Conservation (phyloP, 2,797 vertebrate genomes). For the Sparidentex hasta region DNA sequence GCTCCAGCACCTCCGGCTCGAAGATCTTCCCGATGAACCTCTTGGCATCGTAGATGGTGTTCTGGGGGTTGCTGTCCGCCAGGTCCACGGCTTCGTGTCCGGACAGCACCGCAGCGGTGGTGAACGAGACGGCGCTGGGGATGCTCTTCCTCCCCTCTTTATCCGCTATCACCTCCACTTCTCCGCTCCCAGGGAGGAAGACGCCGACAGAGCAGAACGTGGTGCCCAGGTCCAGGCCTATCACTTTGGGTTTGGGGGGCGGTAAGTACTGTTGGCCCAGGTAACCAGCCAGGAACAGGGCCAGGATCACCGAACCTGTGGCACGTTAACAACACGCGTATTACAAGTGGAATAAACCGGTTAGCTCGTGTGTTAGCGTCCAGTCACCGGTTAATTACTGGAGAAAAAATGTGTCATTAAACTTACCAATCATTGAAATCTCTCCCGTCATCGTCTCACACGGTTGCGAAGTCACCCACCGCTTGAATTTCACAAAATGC, state of each 20-base stretch:
- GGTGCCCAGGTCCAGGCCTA: constrained; percentile 96
- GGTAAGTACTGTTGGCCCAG: constrained; percentile 97
- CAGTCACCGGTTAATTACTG: background rate
- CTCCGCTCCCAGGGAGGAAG: constrained; percentile 93
- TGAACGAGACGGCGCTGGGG: constrained; percentile 95
- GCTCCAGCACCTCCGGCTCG: constrained; percentile 85
- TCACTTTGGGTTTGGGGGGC: constrained; percentile 92
- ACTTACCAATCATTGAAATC: constrained; percentile 87
- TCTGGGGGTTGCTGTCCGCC: constrained; percentile 91
- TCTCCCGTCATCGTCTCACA: constrained; percentile 82
- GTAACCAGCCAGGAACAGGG: constrained; percentile 95
- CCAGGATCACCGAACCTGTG: constrained; percentile 93
- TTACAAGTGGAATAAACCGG: constrained; percentile 17
- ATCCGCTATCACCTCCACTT: constrained; percentile 93
- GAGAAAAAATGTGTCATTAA: background rate
- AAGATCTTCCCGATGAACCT: constrained; percentile 97
- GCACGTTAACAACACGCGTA: background rate
- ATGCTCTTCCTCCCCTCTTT: constrained; percentile 91
- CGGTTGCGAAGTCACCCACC: background rate
- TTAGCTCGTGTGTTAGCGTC: constrained; percentile 29
- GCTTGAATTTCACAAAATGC: constrained; percentile 11
- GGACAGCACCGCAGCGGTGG: constrained; percentile 80
- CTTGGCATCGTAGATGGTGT: constrained; percentile 97
- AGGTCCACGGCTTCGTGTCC: constrained; percentile 93
- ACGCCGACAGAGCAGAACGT: constrained; percentile 97